Evolutionary conservation across 2,797 vertebrate genomes (phyloP), one percentile per base, ranked within the genome.

Genomic region (Lepus oiostolus): DNA sequence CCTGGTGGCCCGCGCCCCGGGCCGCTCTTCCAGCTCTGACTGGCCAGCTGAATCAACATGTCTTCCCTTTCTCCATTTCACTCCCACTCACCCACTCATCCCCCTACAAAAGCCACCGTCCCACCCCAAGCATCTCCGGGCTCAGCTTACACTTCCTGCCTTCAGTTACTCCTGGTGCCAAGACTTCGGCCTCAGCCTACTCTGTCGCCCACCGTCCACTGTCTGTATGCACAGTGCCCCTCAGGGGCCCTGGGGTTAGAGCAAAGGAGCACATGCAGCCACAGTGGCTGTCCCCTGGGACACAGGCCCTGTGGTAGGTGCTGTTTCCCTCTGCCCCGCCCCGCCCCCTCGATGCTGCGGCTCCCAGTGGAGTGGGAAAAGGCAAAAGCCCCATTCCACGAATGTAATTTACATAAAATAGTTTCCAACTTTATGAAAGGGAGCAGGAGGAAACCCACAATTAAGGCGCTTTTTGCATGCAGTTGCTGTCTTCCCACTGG

Each of bases 381-480:
- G 1, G 38, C 8, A 3, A 67, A 22, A 7, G 47, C 47, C 38
- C 30, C 58, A 5, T 17, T 85, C 65, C 76, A 72, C 68, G 62
- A 85, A 63, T 47, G 52, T 42, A 30, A 94, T 95, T 91, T 93
- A 89, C 94, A 95, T 85, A 68, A 93, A 97, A 96, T 89, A 82
- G 84, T 94, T 96, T 93, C 95, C 94, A 96, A 95, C 84, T 92
- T 52, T 91, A 91, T 85, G 87, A 79, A 91, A 70, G 89, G 77
- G 91, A 81, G 88, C 4, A 1, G 86, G 91, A 95, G 89, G 81
- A 96, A 96, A 88, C 71, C 88, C 50, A 3, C 93, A 88, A 94
- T 95, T 87, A 93, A 67, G 94, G 95, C 50, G 63, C 67, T 58
- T 88, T 88, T 90, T 90, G 92, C 85, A 52, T 8, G 7, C 95